Evolutionary conservation across 2,113 vertebrate genomes (phyloP), one percentile per base, ranked within the genome.

Genomic region (Corvus cornix): DNA sequence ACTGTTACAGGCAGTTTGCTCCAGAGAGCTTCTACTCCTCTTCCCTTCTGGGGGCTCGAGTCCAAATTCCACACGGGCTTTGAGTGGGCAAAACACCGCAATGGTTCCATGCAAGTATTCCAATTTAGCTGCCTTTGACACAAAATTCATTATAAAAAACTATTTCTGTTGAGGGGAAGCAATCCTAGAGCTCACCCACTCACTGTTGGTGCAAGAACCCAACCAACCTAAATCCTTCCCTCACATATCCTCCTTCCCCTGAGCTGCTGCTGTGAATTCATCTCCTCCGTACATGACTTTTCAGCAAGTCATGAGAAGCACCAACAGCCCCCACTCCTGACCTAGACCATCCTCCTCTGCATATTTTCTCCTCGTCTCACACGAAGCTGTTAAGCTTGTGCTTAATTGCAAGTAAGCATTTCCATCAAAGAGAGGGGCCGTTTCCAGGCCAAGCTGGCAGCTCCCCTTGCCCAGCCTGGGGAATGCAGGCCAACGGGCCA

Each of bases 151-250:
- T 75, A 87, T 41, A 76, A 70, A 91, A 93, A 91, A 70, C 90
- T 93, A 90, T 70, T 96, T 94, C 56, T 90, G 85, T 59, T 59
- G 55, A 84, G 43, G 41, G 60, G 80, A 93, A 93, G 90, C 48
- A 91, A 77, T 80, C 59, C 39, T 70, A 74, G 70, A 39, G 23
- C 92, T 94, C 87, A 91, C 67, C 93, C 92, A 88, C 92, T 80
- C 91, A 85, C 33, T 76, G 59, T 48, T 0, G 0, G 78, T 43
- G 46, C 67, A 89, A 90, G 63, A 90, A 74, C 56, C 64, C 52
- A 63, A 75, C 70, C 82, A 90, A 48, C 79, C 52, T 28, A 81
- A 93, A 90, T 49, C 85, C 76, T 67, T 90, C 84, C 63, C 78
- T 76, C 68, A 85, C n/a, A 87, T n/a, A 62, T 53, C 63, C 78